phyloP scores from a whole-genome alignment of 2,888 invertebrate genomes.

The Slavum lentiscoides region DNA sequence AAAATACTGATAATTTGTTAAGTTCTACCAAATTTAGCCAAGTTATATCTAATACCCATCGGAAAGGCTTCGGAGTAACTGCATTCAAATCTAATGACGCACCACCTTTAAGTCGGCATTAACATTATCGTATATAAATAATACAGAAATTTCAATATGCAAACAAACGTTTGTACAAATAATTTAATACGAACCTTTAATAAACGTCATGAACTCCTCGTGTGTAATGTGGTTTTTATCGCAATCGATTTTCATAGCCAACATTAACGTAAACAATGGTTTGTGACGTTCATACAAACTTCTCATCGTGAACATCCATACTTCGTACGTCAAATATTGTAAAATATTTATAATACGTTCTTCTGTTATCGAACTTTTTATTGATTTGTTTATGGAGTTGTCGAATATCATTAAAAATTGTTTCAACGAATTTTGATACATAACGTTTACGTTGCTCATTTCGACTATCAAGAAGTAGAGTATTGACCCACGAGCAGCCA shows the following conservation, averaged over 20 bases:
- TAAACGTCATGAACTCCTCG: conserved; percentile 91
- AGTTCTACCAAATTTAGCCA: conserved; percentile 96
- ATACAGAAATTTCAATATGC: background rate
- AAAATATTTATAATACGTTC: conserved; percentile 89
- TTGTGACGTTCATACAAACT: conserved; percentile 94
- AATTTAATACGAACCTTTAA: conserved; percentile 68
- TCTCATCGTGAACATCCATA: conserved; percentile 88
- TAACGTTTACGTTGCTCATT: conserved; percentile 93
- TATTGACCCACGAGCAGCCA: conserved; percentile 91
- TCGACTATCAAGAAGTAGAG: conserved; percentile 95
- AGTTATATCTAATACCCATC: conserved; percentile 93
- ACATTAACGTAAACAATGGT: conserved; percentile 86
- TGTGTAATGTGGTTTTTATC: conserved; percentile 79
- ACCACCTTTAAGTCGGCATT: conserved; percentile 65
- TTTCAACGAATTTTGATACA: conserved; percentile 95
- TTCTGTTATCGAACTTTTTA: conserved; percentile 79
- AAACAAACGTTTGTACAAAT: background rate
- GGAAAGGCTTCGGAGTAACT: conserved; percentile 87
- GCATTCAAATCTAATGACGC: conserved; percentile 92
- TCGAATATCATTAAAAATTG: conserved; percentile 94
- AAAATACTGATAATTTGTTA: conserved; percentile 79
- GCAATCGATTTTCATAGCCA: conserved; percentile 93
- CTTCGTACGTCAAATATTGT: conserved; percentile 85
- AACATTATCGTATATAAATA: background rate
- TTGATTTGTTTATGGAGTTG: conserved; percentile 82